phyloP scores from a whole-genome alignment of 2,113 vertebrate species.

The Seriola quinqueradiata region DNA sequence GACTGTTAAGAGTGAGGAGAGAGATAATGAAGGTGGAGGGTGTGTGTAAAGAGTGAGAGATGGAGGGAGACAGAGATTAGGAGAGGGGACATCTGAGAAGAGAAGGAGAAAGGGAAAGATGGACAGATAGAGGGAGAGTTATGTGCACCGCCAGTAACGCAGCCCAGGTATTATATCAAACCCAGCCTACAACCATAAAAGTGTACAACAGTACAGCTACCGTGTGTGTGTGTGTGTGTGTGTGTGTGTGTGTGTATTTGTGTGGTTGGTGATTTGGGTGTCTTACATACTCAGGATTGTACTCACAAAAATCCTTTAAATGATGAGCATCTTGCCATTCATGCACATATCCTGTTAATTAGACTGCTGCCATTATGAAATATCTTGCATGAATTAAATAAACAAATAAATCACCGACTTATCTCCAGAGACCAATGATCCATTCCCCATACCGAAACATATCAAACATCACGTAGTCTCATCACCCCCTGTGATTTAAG shows the following conservation, averaged over 20 bases:
- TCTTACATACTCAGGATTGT: neutral
- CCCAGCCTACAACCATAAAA: slow-evolving; percentile 23
- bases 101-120: slow-evolving; percentile 11
- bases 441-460: neutral
- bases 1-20: slow-evolving; percentile 24
- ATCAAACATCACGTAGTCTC: neutral
- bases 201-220: slow-evolving; percentile 15
- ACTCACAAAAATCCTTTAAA: slow-evolving; percentile 1
- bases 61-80: slow-evolving; percentile 16
- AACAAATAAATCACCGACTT: neutral
- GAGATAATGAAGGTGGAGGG: slow-evolving; percentile 38
- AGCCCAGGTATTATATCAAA: slow-evolving; percentile 35
- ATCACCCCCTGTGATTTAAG: neutral
- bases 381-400: neutral
- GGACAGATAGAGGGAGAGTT: slow-evolving; percentile 17
- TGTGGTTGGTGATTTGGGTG: neutral
- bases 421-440: neutral
- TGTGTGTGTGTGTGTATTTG: slow-evolving; percentile 17
- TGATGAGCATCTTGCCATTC: neutral
- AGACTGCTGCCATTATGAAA: neutral
- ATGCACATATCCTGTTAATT: neutral
- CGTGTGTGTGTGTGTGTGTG: slow-evolving; percentile 1
- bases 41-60: slow-evolving; percentile 28
- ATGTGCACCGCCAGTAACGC: slow-evolving; percentile 22
- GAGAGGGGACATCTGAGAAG: slow-evolving; percentile 2